A percentile compares a stretch with the other conserved stretches of the same genome.
phyloP scores from a whole-genome alignment of 1,140 invertebrate species.

The Diabrotica undecimpunctata region DNA sequence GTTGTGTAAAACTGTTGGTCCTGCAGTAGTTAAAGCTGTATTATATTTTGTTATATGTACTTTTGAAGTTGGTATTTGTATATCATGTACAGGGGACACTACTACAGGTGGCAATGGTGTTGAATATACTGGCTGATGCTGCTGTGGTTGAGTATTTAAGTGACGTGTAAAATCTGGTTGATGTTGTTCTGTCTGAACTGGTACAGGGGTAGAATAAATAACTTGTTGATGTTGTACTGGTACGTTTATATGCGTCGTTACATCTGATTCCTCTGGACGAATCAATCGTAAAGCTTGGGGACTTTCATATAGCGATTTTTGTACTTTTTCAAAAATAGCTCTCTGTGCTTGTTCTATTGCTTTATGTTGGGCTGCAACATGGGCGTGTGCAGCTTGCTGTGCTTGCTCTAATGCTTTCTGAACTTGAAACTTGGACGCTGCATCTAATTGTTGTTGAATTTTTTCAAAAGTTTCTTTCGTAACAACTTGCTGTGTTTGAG shows the following conservation, averaged over 20 bases:
- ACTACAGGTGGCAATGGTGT: background rate
- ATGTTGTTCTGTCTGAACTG: too few relatives aligned
- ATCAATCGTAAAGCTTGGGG: constrained; percentile 8
- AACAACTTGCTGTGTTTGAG: constrained; percentile 11
- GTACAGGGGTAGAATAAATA: too few relatives aligned
- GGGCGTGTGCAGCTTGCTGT: constrained; percentile 32
- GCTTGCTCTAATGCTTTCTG: constrained; percentile 30
- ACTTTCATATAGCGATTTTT: constrained; percentile 26
- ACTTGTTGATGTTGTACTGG: constrained; percentile 5
- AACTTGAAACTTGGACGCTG: constrained; percentile 29
- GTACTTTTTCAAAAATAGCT: constrained; percentile 30
- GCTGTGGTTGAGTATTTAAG: background rate
- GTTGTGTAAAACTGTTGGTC: background rate
- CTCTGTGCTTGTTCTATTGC: constrained; percentile 34
- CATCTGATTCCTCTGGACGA: constrained; percentile 4
- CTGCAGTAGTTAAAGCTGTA: background rate
- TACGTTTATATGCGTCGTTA: background rate
- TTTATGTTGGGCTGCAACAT: constrained; percentile 33
- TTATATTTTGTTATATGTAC: background rate
- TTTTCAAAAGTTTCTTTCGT: constrained; percentile 13
- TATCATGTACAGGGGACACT: background rate
- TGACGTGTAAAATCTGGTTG: too few relatives aligned
- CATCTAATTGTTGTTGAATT: constrained; percentile 33
- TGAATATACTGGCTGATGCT: background rate
- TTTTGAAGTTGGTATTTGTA: background rate